Conservation (phyloP, 2,113 vertebrate genomes). For the Osmerus eperlanus region DNA sequence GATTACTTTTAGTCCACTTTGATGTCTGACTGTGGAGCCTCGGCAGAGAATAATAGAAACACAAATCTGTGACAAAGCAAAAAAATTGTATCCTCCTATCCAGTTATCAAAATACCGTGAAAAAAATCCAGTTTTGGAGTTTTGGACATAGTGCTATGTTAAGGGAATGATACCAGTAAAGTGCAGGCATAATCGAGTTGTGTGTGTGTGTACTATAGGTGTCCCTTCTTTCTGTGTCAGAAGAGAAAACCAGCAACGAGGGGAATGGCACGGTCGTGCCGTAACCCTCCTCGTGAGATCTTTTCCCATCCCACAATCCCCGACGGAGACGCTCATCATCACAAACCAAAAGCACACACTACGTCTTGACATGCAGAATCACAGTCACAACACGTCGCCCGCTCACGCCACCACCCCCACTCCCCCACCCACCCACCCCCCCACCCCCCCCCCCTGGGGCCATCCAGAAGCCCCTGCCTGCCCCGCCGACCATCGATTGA, state of each 20-base stretch:
- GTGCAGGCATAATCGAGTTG: no score
- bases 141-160: no score
- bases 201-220: no score
- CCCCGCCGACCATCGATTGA: conserved; percentile 39
- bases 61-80: no score
- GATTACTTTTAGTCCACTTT: conserved; percentile 9
- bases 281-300: conserved; percentile 17
- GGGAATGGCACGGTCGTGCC: no score
- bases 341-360: conserved; percentile 23
- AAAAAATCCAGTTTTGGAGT: no score
- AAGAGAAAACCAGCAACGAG: no score
- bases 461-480: conserved; percentile 16
- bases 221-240: no score
- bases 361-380: conserved; percentile 12
- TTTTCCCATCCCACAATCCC: conserved; percentile 14
- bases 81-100: no score
- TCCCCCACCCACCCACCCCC: conserved; percentile 19
- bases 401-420: conserved; percentile 24
- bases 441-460: conserved; percentile 4
- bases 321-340: conserved; percentile 10
- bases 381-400: conserved; percentile 28
- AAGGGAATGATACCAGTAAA: no score
- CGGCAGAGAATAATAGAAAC: conserved; percentile 10
- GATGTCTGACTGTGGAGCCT: conserved; percentile 12
- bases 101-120: no score